Evolutionary conservation across 2,113 vertebrate species (phyloP), one percentile per base, ranked within the genome.

Genomic region (Bubo scandiacus): DNA sequence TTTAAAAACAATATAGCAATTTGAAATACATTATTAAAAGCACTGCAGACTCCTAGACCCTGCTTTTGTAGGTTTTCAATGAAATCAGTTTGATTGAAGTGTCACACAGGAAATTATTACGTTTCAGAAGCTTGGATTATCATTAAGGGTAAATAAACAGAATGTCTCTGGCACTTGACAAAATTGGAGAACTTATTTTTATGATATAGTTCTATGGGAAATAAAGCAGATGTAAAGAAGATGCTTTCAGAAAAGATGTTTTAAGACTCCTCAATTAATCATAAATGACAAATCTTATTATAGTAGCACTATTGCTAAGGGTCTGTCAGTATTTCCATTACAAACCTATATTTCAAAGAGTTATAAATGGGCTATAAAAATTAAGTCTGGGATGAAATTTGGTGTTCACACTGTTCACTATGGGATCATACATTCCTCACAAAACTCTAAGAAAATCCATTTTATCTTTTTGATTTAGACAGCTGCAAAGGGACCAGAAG

Each of bases 31-130:
- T 93, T 94, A 72, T 86, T 86, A 82, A 96, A 90, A 95, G 9
- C 26, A 27, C 51, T 71, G 29, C 61, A 68, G 21, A 81, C 81
- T 84, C 12, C 15, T 73, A 57, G 84, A 89, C 71, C 62, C 47
- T 93, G 62, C 73, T 96, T 97, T 92, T 97, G 87, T 94, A 92
- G 42, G 22, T 94, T 95, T 97, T 81, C 79, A 77, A 43, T 75
- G 79, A 94, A 96, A 97, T 96, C 92, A 88, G 29, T 94, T 97
- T 97, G 96, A 97, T 95, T 97, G 94, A 97, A 96, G 81, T 89
- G 63, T 94, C 75, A 96, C 59, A 55, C 36, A 93, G 96, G 47
- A 96, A 94, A 96, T 97, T 97, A 97, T 96, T 97, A 87, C 59
- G 80, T 95, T 93, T 96, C 97, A 96, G 87, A 96, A 97, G 70